Evolutionary conservation across 2,113 vertebrate genomes (phyloP).

Genomic region (Microtus pennsylvanicus): DNA sequence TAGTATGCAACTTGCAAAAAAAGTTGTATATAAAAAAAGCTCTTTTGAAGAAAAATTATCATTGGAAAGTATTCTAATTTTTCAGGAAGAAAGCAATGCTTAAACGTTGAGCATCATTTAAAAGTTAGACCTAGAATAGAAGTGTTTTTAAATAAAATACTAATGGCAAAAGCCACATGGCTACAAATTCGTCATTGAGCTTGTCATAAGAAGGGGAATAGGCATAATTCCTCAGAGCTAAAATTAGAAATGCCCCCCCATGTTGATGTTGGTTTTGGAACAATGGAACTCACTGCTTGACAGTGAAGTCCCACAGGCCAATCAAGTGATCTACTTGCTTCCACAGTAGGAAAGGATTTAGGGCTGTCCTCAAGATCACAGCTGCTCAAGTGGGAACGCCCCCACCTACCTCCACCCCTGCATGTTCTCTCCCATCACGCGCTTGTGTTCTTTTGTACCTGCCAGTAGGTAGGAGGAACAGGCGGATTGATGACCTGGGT

Average conservation of each 20-base stretch:
- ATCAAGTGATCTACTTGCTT: constrained; percentile 75
- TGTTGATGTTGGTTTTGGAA: constrained; percentile 43
- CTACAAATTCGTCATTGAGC: neutral
- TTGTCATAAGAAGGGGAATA: constrained; percentile 39
- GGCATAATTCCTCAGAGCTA: constrained; percentile 67
- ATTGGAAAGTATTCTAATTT: constrained; percentile 67
- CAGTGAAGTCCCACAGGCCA: constrained; percentile 26
- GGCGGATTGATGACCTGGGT: constrained; percentile 17
- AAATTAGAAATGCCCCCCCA: constrained; percentile 56
- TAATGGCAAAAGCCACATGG: constrained; percentile 37
- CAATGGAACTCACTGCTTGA: constrained; percentile 24
- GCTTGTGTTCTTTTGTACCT: constrained; percentile 60
- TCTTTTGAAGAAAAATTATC: constrained; percentile 63
- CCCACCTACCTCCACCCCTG: neutral
- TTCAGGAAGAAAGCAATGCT: constrained; percentile 69
- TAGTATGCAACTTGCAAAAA: constrained; percentile 48
- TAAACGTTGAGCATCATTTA: constrained; percentile 46
- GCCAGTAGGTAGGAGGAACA: neutral
- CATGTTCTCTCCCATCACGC: constrained; percentile 23
- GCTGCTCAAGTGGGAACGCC: constrained; percentile 31
- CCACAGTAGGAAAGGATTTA: constrained; percentile 65
- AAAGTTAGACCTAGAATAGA: constrained; percentile 48
- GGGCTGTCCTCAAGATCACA: constrained; percentile 57
- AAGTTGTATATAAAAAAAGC: constrained; percentile 23
- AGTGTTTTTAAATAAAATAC: constrained; percentile 54